A percentile compares a stretch with the other conserved stretches of the same genome.
Conservation (phyloP, 2,113 vertebrate species). For the Otocyon megalotis region DNA sequence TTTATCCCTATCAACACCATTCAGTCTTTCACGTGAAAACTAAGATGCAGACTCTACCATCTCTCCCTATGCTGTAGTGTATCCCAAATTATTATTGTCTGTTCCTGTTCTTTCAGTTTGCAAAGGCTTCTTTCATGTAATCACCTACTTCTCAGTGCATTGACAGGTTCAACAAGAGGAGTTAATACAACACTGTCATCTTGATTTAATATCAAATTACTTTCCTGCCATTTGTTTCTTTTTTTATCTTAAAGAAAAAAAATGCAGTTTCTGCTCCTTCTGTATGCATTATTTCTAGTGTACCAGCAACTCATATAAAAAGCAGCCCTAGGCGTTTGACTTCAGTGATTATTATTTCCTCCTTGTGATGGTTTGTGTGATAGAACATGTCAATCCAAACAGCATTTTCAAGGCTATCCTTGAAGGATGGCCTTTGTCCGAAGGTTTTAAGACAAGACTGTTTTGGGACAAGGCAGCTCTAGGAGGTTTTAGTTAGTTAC, state of each 20-base stretch:
- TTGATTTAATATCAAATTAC: constrained; percentile 66
- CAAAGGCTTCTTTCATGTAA: neutral
- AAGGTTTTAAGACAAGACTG: constrained; percentile 73
- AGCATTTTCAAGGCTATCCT: constrained; percentile 65
- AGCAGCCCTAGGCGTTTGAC: constrained; percentile 67
- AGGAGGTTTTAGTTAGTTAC: constrained; percentile 68
- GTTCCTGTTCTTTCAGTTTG: neutral
- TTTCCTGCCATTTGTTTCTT: constrained; percentile 42
- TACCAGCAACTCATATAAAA: constrained; percentile 58
- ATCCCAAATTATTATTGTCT: neutral
- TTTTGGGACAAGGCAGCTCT: constrained; percentile 73
- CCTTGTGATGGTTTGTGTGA: constrained; percentile 73
- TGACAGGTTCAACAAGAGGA: neutral
- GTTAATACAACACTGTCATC: constrained; percentile 17
- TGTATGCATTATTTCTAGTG: constrained; percentile 60
- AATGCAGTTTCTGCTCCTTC: constrained; percentile 11
- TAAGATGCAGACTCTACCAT: neutral
- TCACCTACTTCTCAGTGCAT: neutral
- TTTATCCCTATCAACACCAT: neutral
- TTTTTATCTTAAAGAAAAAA: constrained; percentile 53
- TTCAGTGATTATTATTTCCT: constrained; percentile 80
- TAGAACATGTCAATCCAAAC: constrained; percentile 80
- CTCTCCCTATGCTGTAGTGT: neutral
- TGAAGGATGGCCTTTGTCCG: constrained; percentile 72
- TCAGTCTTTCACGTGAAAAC: neutral